phyloP scores from a whole-genome alignment of 2,113 vertebrate genomes.

The Phalacrocorax aristotelis region DNA sequence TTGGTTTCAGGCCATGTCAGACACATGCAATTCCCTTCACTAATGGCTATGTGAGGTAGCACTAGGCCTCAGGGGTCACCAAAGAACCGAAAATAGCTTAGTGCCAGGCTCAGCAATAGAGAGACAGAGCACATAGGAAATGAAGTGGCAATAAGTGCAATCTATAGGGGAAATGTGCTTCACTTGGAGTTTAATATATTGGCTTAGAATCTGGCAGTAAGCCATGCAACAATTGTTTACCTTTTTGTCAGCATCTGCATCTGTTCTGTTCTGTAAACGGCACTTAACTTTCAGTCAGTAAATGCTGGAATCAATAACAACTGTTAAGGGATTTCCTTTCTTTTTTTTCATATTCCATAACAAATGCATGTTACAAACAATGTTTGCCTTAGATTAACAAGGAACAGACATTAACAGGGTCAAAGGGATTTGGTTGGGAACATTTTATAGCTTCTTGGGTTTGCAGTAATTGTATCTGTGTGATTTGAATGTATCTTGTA shows the following conservation, averaged over 20 bases:
- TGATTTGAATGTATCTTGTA: constrained; percentile 77
- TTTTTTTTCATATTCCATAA: constrained; percentile 79
- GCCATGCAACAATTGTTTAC: constrained; percentile 99
- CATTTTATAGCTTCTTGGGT: constrained; percentile 73
- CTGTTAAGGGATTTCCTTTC: constrained; percentile 91
- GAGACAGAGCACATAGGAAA: constrained; percentile 87
- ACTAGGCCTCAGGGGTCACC: constrained; percentile 89
- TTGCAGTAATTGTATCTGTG: constrained; percentile 75
- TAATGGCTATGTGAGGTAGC: constrained; percentile 91
- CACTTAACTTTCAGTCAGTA: constrained; percentile 93
- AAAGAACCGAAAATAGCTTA: constrained; percentile 88
- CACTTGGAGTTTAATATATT: constrained; percentile 97
- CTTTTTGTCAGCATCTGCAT: constrained; percentile 99
- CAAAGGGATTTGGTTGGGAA: constrained; percentile 79
- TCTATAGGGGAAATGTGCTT: constrained; percentile 97
- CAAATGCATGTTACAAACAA: constrained; percentile 72
- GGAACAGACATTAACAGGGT: constrained; percentile 76
- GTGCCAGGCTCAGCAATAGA: constrained; percentile 75
- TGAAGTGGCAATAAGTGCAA: constrained; percentile 98
- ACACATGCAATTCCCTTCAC: constrained; percentile 94
- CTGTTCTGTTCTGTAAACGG: constrained; percentile 98
- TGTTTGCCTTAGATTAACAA: constrained; percentile 84
- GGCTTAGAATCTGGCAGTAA: constrained; percentile 90
- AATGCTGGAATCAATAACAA: constrained; percentile 98
- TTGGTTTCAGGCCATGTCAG: constrained; percentile 97